Evolutionary conservation across 2,113 vertebrate genomes (phyloP).

Genomic region (Gymnobelideus leadbeateri): DNA sequence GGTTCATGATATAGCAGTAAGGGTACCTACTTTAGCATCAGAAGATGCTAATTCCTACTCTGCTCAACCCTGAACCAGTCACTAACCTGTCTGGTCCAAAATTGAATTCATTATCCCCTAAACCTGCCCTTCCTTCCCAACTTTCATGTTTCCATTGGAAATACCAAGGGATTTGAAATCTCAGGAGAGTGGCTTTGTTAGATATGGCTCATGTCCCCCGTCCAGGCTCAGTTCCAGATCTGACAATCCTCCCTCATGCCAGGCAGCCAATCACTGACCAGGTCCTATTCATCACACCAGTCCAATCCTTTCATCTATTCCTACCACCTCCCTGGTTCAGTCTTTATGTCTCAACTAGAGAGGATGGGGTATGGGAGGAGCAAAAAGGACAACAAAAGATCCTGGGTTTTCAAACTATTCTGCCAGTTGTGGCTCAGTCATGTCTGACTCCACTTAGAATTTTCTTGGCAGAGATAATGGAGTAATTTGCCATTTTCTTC

Average conservation of each 20-base stretch:
- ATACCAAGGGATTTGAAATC: not conserved
- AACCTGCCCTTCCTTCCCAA: not conserved
- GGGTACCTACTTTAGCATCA: not conserved
- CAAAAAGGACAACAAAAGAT: not conserved
- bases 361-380: not conserved
- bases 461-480: not conserved
- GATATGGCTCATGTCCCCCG: not conserved
- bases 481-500: not conserved
- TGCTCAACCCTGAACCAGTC: not conserved
- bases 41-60: not conserved
- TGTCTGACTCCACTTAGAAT: not conserved
- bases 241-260: not conserved
- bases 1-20: not conserved
- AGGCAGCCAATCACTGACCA: not conserved
- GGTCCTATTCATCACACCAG: not conserved
- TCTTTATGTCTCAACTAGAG: not conserved
- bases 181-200: not conserved
- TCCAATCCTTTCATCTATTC: not conserved
- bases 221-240: not conserved
- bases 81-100: not conserved
- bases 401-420: not conserved
- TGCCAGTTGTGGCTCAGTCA: not conserved
- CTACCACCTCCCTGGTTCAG: not conserved
- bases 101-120: not conserved
- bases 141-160: not conserved